phyloP scores from a whole-genome alignment of 2,797 vertebrate genomes.

The Malurus leucopterus region DNA sequence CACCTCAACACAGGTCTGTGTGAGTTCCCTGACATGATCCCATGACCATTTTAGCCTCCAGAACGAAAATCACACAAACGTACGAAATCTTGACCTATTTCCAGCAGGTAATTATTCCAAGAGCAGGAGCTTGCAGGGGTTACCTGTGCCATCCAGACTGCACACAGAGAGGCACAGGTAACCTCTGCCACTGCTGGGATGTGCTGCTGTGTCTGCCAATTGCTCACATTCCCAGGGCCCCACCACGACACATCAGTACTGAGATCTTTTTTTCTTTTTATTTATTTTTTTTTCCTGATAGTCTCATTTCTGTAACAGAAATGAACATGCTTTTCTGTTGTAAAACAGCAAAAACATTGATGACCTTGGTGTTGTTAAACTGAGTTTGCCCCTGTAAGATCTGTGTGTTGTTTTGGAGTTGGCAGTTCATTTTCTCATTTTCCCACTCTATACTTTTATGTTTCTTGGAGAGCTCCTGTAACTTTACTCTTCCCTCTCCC shows the following conservation, averaged over 20 bases:
- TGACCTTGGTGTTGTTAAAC: background rate
- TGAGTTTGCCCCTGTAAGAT: background rate
- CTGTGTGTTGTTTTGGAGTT: background rate
- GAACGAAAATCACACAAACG: background rate
- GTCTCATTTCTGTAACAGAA: background rate
- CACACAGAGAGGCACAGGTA: too few relatives aligned
- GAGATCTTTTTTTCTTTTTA: background rate
- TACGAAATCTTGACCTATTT: background rate
- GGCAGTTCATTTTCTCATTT: background rate
- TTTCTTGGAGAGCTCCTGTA: background rate
- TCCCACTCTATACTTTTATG: fast-evolving
- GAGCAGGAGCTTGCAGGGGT: background rate
- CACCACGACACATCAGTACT: background rate
- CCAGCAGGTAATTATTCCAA: background rate
- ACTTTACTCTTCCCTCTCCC: background rate
- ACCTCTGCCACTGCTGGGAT: background rate
- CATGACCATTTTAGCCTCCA: background rate
- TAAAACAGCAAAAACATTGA: background rate
- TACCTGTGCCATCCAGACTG: background rate
- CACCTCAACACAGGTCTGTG: background rate
- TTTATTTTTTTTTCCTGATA: background rate
- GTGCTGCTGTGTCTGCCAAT: background rate
- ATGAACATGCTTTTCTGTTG: background rate
- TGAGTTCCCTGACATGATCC: background rate
- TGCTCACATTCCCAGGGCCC: background rate